Evolutionary conservation across 1,140 invertebrate species (phyloP).

Genomic region (Drosophila novamexicana): DNA sequence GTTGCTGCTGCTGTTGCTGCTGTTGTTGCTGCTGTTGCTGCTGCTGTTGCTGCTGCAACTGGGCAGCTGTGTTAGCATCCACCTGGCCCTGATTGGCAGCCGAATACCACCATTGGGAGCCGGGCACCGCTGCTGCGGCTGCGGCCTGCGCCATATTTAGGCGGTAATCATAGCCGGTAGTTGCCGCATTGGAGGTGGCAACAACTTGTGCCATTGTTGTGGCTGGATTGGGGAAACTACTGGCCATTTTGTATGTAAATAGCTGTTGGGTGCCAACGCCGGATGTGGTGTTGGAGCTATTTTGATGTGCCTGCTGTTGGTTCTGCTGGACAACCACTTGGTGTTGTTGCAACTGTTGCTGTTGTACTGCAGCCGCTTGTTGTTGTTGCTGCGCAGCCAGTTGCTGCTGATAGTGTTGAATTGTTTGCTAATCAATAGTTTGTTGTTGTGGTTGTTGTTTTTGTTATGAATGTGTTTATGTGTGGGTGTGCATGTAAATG

Average conservation of each 20-base stretch:
- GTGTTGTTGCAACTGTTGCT: slow-evolving; percentile 86
- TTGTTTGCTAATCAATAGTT: slow-evolving; percentile 86
- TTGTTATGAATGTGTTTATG: slow-evolving; percentile 80
- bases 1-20: slow-evolving; percentile 85
- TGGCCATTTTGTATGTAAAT: slow-evolving; percentile 93
- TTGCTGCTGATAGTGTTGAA: slow-evolving; percentile 85
- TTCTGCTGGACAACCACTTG: slow-evolving; percentile 86
- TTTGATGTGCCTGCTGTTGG: slow-evolving; percentile 85
- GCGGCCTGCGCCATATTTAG: slow-evolving; percentile 85
- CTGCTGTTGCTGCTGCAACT: slow-evolving; percentile 85
- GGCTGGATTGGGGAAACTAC: slow-evolving; percentile 90
- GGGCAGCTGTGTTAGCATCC: slow-evolving; percentile 84
- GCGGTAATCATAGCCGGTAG: slow-evolving; percentile 87
- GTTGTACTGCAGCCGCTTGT: slow-evolving; percentile 84
- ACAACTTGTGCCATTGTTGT: slow-evolving; percentile 86
- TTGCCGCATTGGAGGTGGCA: slow-evolving; percentile 85
- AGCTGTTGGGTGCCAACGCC: slow-evolving; percentile 89
- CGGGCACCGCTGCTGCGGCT: slow-evolving; percentile 85
- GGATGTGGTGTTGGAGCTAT: slow-evolving; percentile 86
- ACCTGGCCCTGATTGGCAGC: slow-evolving; percentile 85
- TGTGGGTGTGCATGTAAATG: slow-evolving; percentile 6
- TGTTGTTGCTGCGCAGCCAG: slow-evolving; percentile 85
- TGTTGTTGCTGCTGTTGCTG: slow-evolving; percentile 85
- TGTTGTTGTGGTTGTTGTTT: slow-evolving; percentile 85
- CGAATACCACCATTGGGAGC: slow-evolving; percentile 89